Percentiles rank a stretch among this genome's conserved stretches.
phyloP scores from a whole-genome alignment of 1,140 invertebrate genomes.

The Trinorchestia longiramus region DNA sequence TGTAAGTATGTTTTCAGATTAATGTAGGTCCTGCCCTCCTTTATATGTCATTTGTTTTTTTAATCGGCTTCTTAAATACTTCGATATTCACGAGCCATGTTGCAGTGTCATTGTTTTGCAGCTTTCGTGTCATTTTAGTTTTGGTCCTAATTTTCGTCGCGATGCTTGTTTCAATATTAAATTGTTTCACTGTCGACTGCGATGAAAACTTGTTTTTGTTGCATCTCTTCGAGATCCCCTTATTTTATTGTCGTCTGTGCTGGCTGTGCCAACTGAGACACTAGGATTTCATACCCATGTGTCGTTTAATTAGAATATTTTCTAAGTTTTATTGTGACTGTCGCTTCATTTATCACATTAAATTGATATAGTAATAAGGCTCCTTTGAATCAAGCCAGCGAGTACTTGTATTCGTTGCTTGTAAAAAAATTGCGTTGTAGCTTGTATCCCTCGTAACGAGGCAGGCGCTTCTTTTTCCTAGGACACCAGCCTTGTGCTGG shows the following conservation, averaged over 20 bases:
- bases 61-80: not conserved
- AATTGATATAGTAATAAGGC: not conserved
- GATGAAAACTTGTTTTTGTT: not conserved
- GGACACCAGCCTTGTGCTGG: no score
- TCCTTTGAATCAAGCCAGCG: not conserved
- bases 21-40: not conserved
- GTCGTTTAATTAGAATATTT: not conserved
- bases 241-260: not conserved
- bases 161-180: not conserved
- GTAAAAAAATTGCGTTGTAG: no score
- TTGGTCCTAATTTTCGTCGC: not conserved
- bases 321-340: no score
- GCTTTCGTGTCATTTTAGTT: not conserved
- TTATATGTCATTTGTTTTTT: not conserved
- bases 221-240: not conserved
- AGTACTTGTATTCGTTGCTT: not conserved
- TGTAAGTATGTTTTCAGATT: not conserved
- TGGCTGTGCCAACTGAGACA: not conserved
- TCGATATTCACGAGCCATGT: not conserved
- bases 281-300: not conserved
- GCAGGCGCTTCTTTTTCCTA: no score
- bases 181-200: not conserved
- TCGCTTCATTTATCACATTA: no score
- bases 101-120: not conserved
- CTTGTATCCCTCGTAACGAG: no score